phyloP scores from a whole-genome alignment of 2,888 invertebrate species.

The Lydus trimaculatus region DNA sequence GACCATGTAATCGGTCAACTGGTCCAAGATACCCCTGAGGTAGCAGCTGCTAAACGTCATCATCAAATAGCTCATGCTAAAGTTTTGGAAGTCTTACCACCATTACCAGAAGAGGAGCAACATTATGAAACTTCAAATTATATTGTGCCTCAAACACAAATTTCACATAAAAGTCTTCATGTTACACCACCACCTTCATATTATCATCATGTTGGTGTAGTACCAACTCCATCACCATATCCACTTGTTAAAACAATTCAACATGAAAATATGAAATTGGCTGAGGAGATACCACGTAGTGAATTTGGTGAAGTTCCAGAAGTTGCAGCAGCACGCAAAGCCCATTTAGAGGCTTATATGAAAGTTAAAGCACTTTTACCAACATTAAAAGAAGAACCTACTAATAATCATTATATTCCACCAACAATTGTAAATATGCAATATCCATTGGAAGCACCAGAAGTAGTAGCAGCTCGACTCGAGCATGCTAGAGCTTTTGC shows the following conservation, averaged over 20 bases:
- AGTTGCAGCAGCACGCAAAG: slow-evolving; percentile 44
- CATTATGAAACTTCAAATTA: neutral
- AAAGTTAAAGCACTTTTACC: slow-evolving; percentile 31
- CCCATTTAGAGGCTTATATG: slow-evolving; percentile 39
- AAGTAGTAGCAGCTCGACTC: slow-evolving; percentile 19
- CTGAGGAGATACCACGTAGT: slow-evolving; percentile 42
- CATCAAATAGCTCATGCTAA: slow-evolving; percentile 34
- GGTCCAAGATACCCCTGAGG: slow-evolving; percentile 41
- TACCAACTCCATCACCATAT: neutral
- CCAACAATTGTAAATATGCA: neutral
- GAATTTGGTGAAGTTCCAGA: slow-evolving; percentile 45
- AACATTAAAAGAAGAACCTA: slow-evolving; percentile 15
- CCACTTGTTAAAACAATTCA: neutral
- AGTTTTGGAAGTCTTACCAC: slow-evolving; percentile 35
- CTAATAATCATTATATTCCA: neutral
- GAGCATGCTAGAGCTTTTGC: slow-evolving; percentile 19
- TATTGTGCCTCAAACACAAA: too few relatives aligned
- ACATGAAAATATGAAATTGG: slow-evolving; percentile 23
- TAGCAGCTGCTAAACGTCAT: slow-evolving; percentile 38
- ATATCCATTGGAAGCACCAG: slow-evolving; percentile 17
- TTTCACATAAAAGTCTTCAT: neutral
- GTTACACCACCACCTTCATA: neutral
- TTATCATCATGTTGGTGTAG: neutral
- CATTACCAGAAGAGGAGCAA: slow-evolving; percentile 33
- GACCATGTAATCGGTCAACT: slow-evolving; percentile 37